These are phyloP conservation scores for Zootermopsis nevadensis DNA, from an alignment of 2,888 invertebrate species.

Conservation along the genomic window DNA sequence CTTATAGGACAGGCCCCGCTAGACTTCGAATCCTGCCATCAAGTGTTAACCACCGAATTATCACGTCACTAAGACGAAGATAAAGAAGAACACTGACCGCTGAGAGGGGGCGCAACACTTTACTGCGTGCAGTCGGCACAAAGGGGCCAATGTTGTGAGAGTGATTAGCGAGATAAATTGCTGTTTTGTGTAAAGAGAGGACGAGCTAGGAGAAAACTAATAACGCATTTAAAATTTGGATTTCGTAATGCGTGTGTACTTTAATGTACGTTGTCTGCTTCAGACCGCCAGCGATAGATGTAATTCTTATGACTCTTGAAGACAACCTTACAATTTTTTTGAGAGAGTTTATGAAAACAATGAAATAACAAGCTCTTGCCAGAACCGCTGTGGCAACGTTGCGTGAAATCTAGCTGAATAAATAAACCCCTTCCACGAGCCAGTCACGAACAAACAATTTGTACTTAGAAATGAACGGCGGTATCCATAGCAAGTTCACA, in stretches of 20 bases:
- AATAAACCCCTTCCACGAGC: no score
- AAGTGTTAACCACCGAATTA: conserved; percentile 48
- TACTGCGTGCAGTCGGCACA: neutral
- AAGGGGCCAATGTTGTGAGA: neutral
- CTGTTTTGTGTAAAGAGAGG: neutral
- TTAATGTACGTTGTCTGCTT: neutral
- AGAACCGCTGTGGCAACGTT: neutral
- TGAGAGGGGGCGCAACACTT: neutral
- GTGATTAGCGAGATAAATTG: neutral
- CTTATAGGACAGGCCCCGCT: conserved; percentile 13
- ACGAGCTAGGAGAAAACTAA: neutral
- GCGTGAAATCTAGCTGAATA: no score
- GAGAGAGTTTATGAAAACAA: neutral
- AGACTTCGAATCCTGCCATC: conserved; percentile 17
- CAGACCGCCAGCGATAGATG: neutral
- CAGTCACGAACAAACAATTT: no score
- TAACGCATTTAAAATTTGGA: neutral
- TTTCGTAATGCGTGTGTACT: neutral
- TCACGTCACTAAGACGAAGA: conserved; percentile 44
- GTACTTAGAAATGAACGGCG: no score
- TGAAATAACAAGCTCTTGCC: neutral
- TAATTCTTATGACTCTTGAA: neutral
- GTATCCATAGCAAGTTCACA: no score
- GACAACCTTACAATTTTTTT: neutral
- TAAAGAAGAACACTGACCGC: neutral